phyloP scores from a whole-genome alignment of 2,888 invertebrate genomes.

The Luperina testacea region DNA sequence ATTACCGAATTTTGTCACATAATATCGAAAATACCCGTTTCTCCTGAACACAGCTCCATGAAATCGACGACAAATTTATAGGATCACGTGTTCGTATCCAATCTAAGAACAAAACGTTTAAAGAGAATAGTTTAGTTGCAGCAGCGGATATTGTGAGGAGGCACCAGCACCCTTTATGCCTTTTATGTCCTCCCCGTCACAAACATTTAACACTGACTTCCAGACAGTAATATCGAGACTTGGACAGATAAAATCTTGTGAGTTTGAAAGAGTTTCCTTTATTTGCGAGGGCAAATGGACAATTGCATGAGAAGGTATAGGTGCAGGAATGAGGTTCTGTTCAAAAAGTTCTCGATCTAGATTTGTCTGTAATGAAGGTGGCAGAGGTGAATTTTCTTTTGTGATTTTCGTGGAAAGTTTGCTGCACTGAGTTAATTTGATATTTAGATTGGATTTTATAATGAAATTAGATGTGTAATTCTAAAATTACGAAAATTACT shows the following conservation, averaged over 20 bases:
- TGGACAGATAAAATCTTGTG: constrained; percentile 74
- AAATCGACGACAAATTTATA: constrained; percentile 61
- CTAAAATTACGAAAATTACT: no score
- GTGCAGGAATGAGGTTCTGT: constrained; percentile 63
- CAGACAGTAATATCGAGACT: constrained; percentile 81
- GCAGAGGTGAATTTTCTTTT: constrained; percentile 44
- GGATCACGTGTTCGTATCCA: constrained; percentile 66
- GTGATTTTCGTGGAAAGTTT: constrained; percentile 36
- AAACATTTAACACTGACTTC: constrained; percentile 82
- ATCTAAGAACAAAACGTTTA: constrained; percentile 67
- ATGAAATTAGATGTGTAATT: not conserved
- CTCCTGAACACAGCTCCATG: not conserved
- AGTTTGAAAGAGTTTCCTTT: constrained; percentile 71
- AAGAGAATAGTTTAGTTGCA: constrained; percentile 71
- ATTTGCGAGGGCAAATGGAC: constrained; percentile 70
- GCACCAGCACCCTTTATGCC: constrained; percentile 71
- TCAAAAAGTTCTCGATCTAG: constrained; percentile 62
- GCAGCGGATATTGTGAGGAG: constrained; percentile 73
- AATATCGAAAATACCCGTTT: not conserved
- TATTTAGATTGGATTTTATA: constrained; percentile 36
- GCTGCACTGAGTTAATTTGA: constrained; percentile 24
- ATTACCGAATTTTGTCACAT: not conserved
- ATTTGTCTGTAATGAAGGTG: constrained; percentile 61
- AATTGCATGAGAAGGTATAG: constrained; percentile 67
- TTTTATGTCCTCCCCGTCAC: constrained; percentile 73